phyloP scores from a whole-genome alignment of 2,797 vertebrate genomes.

The Protonibea diacanthus region DNA sequence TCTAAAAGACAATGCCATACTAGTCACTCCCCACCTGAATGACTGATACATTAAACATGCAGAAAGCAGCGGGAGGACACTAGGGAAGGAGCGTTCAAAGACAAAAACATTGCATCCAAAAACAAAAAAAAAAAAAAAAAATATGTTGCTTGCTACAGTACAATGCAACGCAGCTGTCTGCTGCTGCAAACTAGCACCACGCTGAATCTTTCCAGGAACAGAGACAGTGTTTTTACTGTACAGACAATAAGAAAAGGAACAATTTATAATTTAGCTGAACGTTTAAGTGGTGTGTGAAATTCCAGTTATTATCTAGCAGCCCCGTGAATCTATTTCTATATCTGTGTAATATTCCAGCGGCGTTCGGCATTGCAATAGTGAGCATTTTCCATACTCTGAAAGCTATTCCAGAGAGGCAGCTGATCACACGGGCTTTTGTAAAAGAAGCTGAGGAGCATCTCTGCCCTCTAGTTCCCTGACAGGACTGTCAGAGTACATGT shows the following conservation, averaged over 20 bases:
- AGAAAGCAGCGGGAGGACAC: slow-evolving; percentile 80
- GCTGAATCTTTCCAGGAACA: slow-evolving; percentile 59
- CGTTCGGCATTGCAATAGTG: slow-evolving; percentile 43
- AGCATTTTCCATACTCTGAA: slow-evolving; percentile 47
- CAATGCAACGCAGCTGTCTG: slow-evolving; percentile 59
- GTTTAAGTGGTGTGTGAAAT: slow-evolving; percentile 20
- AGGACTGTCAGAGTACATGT: slow-evolving; percentile 68
- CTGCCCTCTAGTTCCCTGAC: slow-evolving; percentile 71
- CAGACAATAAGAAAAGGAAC: slow-evolving; percentile 10
- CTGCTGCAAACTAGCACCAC: slow-evolving; percentile 42
- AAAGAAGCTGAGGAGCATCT: slow-evolving; percentile 65
- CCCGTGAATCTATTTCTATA: slow-evolving; percentile 48
- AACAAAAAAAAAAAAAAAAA: slow-evolving; percentile 63
- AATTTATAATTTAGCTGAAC: slow-evolving; percentile 5
- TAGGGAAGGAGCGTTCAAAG: slow-evolving; percentile 76
- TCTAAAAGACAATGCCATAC: slow-evolving; percentile 80
- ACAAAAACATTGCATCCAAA: slow-evolving; percentile 72
- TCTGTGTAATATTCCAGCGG: slow-evolving; percentile 37
- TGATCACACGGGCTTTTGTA: slow-evolving; percentile 74
- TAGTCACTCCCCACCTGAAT: slow-evolving; percentile 85
- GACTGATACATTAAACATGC: slow-evolving; percentile 86
- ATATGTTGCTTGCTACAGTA: slow-evolving; percentile 49
- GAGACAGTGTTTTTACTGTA: slow-evolving; percentile 33
- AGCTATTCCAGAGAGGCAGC: slow-evolving; percentile 61
- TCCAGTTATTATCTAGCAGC: slow-evolving; percentile 14